These are phyloP conservation scores for Callospermophilus lateralis DNA, from an alignment of 2,113 vertebrate genomes.

Conservation along the genomic window DNA sequence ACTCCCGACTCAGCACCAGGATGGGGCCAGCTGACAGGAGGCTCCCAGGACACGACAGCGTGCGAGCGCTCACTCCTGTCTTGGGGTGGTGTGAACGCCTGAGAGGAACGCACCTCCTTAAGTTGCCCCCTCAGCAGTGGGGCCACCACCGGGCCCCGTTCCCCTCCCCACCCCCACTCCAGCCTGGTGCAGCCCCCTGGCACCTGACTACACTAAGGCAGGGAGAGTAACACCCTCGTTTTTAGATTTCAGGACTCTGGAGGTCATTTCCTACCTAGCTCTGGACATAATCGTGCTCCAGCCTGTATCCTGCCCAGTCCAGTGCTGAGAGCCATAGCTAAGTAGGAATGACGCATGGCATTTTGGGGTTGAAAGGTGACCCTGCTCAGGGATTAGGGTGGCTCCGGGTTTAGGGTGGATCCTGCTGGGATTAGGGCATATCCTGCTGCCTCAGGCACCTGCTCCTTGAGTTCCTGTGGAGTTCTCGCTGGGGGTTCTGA, in stretches of 20 bases:
- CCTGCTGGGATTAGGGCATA: too few relatives aligned
- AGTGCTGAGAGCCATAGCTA: too few relatives aligned
- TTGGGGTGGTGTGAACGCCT: not conserved
- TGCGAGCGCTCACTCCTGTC: not conserved
- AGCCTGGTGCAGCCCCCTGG: not conserved
- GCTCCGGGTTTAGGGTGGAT: too few relatives aligned
- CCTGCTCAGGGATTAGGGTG: too few relatives aligned
- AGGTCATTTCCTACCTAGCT: not conserved
- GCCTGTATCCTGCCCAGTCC: not conserved
- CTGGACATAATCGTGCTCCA: not conserved
- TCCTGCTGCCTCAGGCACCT: too few relatives aligned
- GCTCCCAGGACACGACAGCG: not conserved
- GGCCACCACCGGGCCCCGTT: not conserved
- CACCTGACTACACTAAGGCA: not conserved
- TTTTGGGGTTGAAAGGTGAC: too few relatives aligned
- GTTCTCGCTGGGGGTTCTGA: too few relatives aligned
- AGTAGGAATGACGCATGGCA: too few relatives aligned
- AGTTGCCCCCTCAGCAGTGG: fast-evolving
- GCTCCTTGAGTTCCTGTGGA: too few relatives aligned
- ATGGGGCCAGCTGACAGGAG: not conserved
- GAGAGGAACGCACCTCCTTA: not conserved
- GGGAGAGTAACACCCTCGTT: not conserved
- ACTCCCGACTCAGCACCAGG: not conserved
- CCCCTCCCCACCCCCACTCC: not conserved
- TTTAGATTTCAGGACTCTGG: not conserved